Percentiles rank a stretch among this genome's conserved stretches.
phyloP scores from a whole-genome alignment of 2,888 invertebrate species.

The Itoplectis maculator region DNA sequence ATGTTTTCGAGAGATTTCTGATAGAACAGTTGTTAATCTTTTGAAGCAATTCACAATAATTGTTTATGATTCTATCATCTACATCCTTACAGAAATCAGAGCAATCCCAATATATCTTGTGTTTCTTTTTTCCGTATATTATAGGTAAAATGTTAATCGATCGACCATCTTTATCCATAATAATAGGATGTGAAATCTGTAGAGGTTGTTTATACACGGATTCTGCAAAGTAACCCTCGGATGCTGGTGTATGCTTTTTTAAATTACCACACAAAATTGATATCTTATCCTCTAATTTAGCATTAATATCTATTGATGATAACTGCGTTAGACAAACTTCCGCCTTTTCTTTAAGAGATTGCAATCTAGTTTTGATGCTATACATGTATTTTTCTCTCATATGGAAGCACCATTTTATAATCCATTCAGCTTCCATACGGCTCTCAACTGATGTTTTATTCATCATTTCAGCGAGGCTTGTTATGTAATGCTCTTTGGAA shows the following conservation, averaged over 20 bases:
- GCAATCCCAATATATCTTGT: slow-evolving; percentile 50
- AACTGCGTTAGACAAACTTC: slow-evolving; percentile 44
- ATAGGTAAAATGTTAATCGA: slow-evolving; percentile 53
- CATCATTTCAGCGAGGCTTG: too few relatives aligned
- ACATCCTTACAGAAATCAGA: slow-evolving; percentile 35
- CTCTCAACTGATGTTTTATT: too few relatives aligned
- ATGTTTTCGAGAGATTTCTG: slow-evolving; percentile 32
- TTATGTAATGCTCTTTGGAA: slow-evolving; percentile 5
- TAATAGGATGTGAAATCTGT: slow-evolving; percentile 29
- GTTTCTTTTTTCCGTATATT: slow-evolving; percentile 17
- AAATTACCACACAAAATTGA: slow-evolving; percentile 50
- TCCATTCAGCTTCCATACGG: too few relatives aligned
- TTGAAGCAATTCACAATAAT: slow-evolving; percentile 31
- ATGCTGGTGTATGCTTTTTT: slow-evolving; percentile 56
- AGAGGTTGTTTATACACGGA: slow-evolving; percentile 52
- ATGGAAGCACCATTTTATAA: slow-evolving; percentile 51
- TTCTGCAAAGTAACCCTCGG: slow-evolving; percentile 62
- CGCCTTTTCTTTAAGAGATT: slow-evolving; percentile 37
- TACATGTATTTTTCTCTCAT: too few relatives aligned
- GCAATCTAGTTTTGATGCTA: slow-evolving; percentile 27
- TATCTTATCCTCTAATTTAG: slow-evolving; percentile 39
- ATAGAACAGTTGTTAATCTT: slow-evolving; percentile 31
- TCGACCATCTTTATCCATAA: slow-evolving; percentile 37
- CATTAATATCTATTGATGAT: background rate
- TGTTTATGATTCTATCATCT: slow-evolving; percentile 17